These are phyloP conservation scores for Anguilla marmorata DNA, from an alignment of 2,797 vertebrate genomes.

Conservation along the genomic window DNA sequence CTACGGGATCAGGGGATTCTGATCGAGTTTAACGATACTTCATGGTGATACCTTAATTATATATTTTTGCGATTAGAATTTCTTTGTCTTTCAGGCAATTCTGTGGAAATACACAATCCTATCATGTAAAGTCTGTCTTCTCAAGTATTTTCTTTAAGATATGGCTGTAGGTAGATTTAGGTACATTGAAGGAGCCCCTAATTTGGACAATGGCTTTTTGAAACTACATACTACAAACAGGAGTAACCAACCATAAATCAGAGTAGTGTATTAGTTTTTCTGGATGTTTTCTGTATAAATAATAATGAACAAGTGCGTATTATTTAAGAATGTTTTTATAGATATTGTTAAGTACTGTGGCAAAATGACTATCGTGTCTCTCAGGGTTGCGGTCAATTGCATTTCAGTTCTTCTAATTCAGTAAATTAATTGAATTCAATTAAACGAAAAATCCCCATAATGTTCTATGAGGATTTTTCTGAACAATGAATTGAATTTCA, in stretches of 20 bases:
- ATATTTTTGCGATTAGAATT: background rate
- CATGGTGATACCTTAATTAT: background rate
- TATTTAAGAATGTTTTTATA: background rate
- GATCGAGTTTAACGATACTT: background rate
- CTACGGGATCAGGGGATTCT: too few species aligned
- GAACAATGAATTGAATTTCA: background rate
- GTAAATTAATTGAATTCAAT: background rate
- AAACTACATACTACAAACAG: background rate
- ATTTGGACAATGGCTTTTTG: background rate
- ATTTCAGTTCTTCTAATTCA: conserved; percentile 12
- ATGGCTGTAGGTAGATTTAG: background rate
- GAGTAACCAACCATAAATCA: background rate
- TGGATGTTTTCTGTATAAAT: background rate
- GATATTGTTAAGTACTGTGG: background rate
- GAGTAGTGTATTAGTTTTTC: background rate
- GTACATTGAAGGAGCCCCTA: background rate
- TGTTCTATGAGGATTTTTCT: background rate
- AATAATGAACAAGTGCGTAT: background rate
- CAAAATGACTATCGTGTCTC: background rate
- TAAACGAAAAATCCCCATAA: conserved; percentile 1
- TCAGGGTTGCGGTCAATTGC: background rate
- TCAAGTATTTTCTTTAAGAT: background rate
- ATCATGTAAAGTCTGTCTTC: background rate
- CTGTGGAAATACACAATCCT: background rate
- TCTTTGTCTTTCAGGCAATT: background rate